A percentile compares a stretch with the other conserved stretches of the same genome.
Evolutionary conservation across 2,888 invertebrate species (phyloP).

Genomic region (Gnatocerus cornutus): DNA sequence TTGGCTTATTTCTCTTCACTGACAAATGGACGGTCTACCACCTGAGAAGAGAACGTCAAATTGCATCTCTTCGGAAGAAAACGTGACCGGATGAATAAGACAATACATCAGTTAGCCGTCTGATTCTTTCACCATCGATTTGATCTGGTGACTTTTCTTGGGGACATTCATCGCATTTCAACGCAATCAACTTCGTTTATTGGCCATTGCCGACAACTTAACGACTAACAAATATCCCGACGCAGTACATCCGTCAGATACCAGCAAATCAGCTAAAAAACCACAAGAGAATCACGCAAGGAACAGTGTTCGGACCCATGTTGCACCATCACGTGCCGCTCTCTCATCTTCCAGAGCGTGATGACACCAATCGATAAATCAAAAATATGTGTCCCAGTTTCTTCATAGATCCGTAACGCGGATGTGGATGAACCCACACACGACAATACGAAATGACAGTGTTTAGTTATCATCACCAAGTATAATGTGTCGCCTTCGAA

Average conservation of each 20-base stretch:
- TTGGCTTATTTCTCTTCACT: constrained; percentile 21
- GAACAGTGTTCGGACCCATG: constrained; percentile 2
- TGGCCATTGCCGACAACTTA: constrained; percentile 13
- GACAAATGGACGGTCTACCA: constrained; percentile 36
- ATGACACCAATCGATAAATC: constrained; percentile 18
- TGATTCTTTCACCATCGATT: constrained; percentile 12
- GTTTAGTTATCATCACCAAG: constrained; percentile 38
- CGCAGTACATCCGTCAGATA: constrained; percentile 1
- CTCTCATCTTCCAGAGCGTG: constrained; percentile 21
- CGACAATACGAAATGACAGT: constrained; percentile 34
- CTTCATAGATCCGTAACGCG: constrained; percentile 21
- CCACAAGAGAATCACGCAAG: background rate
- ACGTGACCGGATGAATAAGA: constrained; percentile 37
- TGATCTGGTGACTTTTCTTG: constrained; percentile 1
- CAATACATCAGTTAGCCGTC: constrained; percentile 30
- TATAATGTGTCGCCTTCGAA: constrained; percentile 32
- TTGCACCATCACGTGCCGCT: constrained; percentile 14
- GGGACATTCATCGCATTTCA: constrained; percentile 15
- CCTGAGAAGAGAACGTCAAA: constrained; percentile 32
- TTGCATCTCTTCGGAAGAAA: constrained; percentile 20
- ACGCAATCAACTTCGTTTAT: constrained; percentile 14
- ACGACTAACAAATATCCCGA: constrained; percentile 10
- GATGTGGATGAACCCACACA: constrained; percentile 40
- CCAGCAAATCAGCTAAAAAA: background rate
- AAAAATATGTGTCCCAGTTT: constrained; percentile 34